Base-by-base conservation (phyloP, 1,140 invertebrate species). In the Mamestra configurata region DNA sequence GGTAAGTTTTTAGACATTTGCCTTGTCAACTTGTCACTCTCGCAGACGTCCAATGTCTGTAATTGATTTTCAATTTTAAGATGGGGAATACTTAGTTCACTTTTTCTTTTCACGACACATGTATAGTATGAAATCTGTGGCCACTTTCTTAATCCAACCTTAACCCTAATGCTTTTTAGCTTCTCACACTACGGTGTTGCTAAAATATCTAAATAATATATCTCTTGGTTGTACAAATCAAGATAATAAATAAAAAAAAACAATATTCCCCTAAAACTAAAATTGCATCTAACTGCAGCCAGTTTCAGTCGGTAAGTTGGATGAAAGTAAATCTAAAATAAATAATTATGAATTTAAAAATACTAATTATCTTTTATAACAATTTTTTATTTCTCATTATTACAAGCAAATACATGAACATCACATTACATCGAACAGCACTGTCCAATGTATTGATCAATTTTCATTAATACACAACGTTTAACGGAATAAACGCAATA, bases 111-210 rank as follows among this genome's bases (percentile, higher is more conserved):
- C 20, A 11, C 8, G 20, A 55, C 20, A 24, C 20, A 55, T 43
- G 24, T 35, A 35, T 8, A 57, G 31, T 73, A 53, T 40, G 18
- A 24, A 27, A 55, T 75, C 53, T 64, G 40, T 46, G 37, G 51
- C 70, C 57, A 75, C 80, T 80, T 61, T 78, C 49, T 82, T 40
- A 73, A 27, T 57, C 37, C 10, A 76, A 76, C 73, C 55, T 64
- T 27, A 10, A 77, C 66, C 79, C 78, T 64, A 80, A 68, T 76
- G 89, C 89, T 91, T 91, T 70, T 91, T 91, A 89, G 90, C 89
- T 91, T 91, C 31, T 88, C 87, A 87, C 83, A 79, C 61, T 27
- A 68, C 55, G 40, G 70, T 79, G 83, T 77, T 82, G 86, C 37
- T 64, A 46, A 18, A 76, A 64, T 76, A 76, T 76, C 35, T 20